phyloP scores from a whole-genome alignment of 2,113 vertebrate genomes.

The Chamaea fasciata region DNA sequence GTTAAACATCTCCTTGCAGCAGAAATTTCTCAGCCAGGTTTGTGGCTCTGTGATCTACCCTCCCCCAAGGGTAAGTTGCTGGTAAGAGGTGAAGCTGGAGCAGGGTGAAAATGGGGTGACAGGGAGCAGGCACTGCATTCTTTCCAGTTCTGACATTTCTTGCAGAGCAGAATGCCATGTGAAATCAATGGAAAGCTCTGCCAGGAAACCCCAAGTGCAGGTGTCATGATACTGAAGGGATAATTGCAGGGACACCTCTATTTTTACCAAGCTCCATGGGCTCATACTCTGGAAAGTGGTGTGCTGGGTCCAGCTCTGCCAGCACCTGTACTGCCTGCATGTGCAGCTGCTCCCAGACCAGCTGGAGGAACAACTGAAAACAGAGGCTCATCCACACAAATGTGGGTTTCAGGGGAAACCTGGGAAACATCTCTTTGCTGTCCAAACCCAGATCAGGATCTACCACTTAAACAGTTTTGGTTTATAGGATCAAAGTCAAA shows the following conservation, averaged over 20 bases:
- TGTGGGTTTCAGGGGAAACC: neutral
- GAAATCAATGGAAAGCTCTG: neutral
- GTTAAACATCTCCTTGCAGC: neutral
- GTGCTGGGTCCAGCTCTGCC: neutral
- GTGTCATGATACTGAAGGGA: neutral
- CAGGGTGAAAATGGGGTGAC: neutral
- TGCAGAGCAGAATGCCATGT: fast-evolving
- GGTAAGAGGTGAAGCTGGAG: neutral
- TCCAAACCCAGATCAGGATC: neutral
- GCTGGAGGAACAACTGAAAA: neutral
- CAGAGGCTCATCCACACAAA: neutral
- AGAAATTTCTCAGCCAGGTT: neutral
- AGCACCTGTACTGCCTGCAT: neutral
- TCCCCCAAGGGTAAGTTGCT: neutral
- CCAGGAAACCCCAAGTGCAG: neutral
- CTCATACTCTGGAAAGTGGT: neutral
- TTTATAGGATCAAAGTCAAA: neutral
- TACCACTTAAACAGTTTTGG: neutral
- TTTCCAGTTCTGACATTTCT: neutral
- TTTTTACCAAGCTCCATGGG: neutral
- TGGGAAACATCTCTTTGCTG: neutral
- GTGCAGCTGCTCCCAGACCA: neutral
- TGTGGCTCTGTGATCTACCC: neutral
- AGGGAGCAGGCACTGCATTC: neutral
- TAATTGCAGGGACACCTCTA: neutral